Base-by-base conservation (phyloP, 2,113 vertebrate genomes). In the Sceloporus undulatus region DNA sequence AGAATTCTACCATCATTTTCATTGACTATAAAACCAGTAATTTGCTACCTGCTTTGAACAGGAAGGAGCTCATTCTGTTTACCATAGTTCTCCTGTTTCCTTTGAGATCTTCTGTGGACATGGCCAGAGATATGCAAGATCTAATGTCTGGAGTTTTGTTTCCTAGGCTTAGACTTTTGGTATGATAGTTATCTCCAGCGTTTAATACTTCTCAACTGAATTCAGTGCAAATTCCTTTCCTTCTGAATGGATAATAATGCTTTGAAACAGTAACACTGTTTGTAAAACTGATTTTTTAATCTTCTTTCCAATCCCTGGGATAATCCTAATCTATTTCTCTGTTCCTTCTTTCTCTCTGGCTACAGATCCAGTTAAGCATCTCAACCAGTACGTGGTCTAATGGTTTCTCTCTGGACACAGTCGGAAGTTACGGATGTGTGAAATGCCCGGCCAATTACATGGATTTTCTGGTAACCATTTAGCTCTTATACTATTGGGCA, bases 341-440 rank as follows among this genome's bases (percentile, higher is more conserved):
- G 1, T 14, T 3, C 9, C 8, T 9, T 7, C 21, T 23, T 27
- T 4, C 23, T 9, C 91, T 56, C 81, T 82, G 76, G 76, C 1
- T 94, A 3, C 92, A 99, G 99, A 93, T 99, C 89, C 99, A 99
- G 94, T 95, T 99, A 78, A 97, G 98, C 91, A 95, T 99, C 93
- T 99, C 98, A 9, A 99, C 98, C 75, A 99, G 99, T 84, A 87
- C 95, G 9, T 98, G 98, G 98, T 99, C 99, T 5, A 98, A 86
- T 3, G 91, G 97, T 42, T 99, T 99, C 94, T 99, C 99, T 73
- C 94, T 99, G 92, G 99, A 99, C 92, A 98, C 99, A 0, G 98
- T 99, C 9, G 99, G 99, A 84, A 99, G 98, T 95, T 99, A 98
- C 0, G 99, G 99, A 76, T 99, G 98, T 92, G 98, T 99, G 52